Evolutionary conservation across 2,888 invertebrate species (phyloP).

Genomic region (Toxonevra muliebris): DNA sequence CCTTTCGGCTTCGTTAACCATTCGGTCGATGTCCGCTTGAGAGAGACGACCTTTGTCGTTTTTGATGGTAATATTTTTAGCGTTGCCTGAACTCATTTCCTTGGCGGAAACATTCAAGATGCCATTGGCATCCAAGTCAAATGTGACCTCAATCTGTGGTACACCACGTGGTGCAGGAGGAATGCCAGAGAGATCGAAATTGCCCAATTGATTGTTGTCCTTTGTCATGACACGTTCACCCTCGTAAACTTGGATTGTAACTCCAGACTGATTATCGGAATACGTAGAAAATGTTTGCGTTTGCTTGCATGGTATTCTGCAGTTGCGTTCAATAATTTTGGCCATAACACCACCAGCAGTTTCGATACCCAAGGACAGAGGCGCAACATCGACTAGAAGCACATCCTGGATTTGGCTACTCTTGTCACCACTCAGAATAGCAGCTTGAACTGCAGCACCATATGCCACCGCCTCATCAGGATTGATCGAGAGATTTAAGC

Average conservation of each 20-base stretch:
- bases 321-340: slow-evolving; percentile 77
- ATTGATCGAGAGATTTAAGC: slow-evolving; percentile 78
- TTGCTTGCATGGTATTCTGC: slow-evolving; percentile 77
- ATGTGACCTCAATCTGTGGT: slow-evolving; percentile 86
- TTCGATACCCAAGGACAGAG: slow-evolving; percentile 78
- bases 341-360: slow-evolving; percentile 85
- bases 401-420: slow-evolving; percentile 80
- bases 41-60: slow-evolving; percentile 84
- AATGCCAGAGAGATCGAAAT: slow-evolving; percentile 94
- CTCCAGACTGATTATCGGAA: slow-evolving; percentile 81
- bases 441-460: slow-evolving; percentile 79
- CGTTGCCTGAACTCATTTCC: slow-evolving; percentile 73
- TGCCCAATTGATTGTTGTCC: slow-evolving; percentile 93
- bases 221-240: slow-evolving; percentile 90
- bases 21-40: slow-evolving; percentile 82
- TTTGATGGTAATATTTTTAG: slow-evolving; percentile 81
- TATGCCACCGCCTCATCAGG: slow-evolving; percentile 86
- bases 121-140: slow-evolving; percentile 89
- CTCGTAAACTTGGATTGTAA: slow-evolving; percentile 78
- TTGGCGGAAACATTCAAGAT: slow-evolving; percentile 89
- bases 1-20: slow-evolving; percentile 78
- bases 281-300: slow-evolving; percentile 81
- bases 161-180: slow-evolving; percentile 93
- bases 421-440: slow-evolving; percentile 75
- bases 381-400: slow-evolving; percentile 74